A percentile compares a stretch with the other conserved stretches of the same genome.
phyloP scores from a whole-genome alignment of 1,140 invertebrate species.

The Dermatophagoides farinae region DNA sequence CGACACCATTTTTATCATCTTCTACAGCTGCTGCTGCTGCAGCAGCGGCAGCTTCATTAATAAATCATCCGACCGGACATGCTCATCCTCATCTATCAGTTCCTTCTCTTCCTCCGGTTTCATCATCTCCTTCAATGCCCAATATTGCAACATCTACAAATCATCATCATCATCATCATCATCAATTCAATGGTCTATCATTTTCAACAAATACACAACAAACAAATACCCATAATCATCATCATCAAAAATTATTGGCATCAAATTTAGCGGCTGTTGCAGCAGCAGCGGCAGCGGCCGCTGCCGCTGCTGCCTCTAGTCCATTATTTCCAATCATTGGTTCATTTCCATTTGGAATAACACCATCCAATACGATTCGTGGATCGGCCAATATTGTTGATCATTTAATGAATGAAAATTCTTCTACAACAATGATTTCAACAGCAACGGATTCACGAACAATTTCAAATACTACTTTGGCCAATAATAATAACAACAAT shows the following conservation, averaged over 20 bases:
- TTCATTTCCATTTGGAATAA: neutral
- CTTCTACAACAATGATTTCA: neutral
- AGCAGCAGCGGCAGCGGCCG: neutral
- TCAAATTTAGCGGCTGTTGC: slow-evolving; percentile 1
- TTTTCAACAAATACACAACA: neutral
- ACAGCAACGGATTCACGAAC: neutral
- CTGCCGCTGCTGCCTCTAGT: neutral
- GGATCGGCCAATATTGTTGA: no score
- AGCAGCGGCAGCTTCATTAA: neutral
- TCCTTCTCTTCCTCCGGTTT: neutral
- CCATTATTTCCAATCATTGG: neutral
- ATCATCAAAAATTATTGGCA: neutral
- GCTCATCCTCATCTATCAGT: neutral
- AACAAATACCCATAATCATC: neutral
- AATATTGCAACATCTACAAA: neutral
- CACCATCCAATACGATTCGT: neutral
- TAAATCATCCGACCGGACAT: neutral
- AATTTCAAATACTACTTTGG: neutral
- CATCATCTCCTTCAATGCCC: neutral
- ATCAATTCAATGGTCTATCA: neutral
- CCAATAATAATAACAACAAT: no score
- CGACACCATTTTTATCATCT: neutral
- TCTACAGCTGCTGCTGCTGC: neutral
- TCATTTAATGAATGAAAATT: neutral
- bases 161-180: neutral